Evolutionary conservation across 2,113 vertebrate genomes (phyloP).

Genomic region (Plotosus lineatus): DNA sequence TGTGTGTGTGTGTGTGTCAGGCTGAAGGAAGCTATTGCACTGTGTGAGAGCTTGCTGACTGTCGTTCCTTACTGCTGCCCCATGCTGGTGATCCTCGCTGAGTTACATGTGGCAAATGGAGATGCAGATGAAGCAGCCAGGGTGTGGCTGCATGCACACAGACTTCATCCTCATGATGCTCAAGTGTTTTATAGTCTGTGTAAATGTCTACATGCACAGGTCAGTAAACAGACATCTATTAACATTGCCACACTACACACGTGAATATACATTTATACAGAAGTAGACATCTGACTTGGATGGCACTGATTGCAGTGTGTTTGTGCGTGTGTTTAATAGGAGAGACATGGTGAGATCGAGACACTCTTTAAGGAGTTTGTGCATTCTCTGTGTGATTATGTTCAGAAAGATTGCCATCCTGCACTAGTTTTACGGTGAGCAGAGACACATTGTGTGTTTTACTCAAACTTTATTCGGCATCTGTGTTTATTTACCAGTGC

Average conservation of each 20-base stretch:
- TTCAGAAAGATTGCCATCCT: slow-evolving; percentile 70
- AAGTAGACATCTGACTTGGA: too few species aligned
- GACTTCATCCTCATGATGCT: slow-evolving; percentile 78
- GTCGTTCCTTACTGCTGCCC: slow-evolving; percentile 77
- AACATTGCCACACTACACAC: not conserved
- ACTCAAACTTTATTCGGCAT: not conserved
- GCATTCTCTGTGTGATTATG: slow-evolving; percentile 81
- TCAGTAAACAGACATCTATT: slow-evolving; percentile 53
- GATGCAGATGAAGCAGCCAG: slow-evolving; percentile 68
- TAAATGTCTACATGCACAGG: slow-evolving; percentile 87
- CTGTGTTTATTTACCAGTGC: not conserved
- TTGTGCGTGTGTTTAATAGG: slow-evolving; percentile 70
- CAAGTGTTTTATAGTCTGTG: slow-evolving; percentile 84
- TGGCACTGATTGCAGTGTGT: slow-evolving; percentile 16
- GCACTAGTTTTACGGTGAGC: slow-evolving; percentile 83
- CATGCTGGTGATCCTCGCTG: slow-evolving; percentile 78
- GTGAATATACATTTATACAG: too few species aligned
- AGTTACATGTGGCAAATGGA: slow-evolving; percentile 75
- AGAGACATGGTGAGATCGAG: slow-evolving; percentile 71
- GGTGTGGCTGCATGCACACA: slow-evolving; percentile 82
- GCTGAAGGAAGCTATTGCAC: slow-evolving; percentile 74
- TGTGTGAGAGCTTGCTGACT: slow-evolving; percentile 79
- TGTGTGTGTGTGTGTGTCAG: slow-evolving; percentile 60
- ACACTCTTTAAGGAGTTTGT: slow-evolving; percentile 85
- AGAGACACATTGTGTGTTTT: not conserved